A percentile compares a stretch with the other conserved stretches of the same genome.
phyloP scores from a whole-genome alignment of 2,113 vertebrate species.

The Hymenochirus boettgeri region DNA sequence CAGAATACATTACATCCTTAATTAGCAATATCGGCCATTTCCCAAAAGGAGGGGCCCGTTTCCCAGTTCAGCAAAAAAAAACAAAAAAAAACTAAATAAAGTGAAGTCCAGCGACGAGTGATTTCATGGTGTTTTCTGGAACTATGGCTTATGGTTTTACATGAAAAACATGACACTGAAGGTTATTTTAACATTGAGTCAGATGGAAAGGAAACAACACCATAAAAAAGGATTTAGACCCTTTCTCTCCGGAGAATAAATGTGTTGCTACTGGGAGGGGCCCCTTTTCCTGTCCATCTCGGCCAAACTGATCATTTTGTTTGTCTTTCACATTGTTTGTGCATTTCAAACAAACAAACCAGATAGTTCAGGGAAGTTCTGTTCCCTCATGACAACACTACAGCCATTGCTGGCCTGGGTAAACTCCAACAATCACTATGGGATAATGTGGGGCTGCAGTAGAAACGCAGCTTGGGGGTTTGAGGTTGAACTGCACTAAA shows the following conservation, averaged over 20 bases:
- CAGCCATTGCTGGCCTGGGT: too few species aligned
- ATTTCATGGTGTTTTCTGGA: not conserved
- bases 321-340: constrained; percentile 11
- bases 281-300: constrained; percentile 28
- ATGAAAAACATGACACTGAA: constrained; percentile 33
- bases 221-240: constrained; percentile 29
- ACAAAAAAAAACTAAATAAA: too few species aligned
- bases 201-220: constrained; percentile 29
- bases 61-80: not conserved
- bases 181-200: constrained; percentile 36
- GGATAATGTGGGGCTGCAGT: too few species aligned
- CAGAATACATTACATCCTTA: not conserved
- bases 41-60: constrained; percentile 1
- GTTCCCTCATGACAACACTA: too few species aligned
- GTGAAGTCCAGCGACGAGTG: not conserved
- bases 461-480: too few species aligned
- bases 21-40: constrained; percentile 1
- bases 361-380: too few species aligned
- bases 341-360: constrained; percentile 5
- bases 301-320: constrained; percentile 25
- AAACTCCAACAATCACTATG: too few species aligned
- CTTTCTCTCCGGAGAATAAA: constrained; percentile 21
- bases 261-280: constrained; percentile 28
- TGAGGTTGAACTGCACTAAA: too few species aligned
- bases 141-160: not conserved